Percentiles rank a stretch among this genome's conserved stretches.
These are phyloP conservation scores for Cotesia glomerata DNA, from an alignment of 1,140 invertebrate species.

Conservation along the genomic window DNA sequence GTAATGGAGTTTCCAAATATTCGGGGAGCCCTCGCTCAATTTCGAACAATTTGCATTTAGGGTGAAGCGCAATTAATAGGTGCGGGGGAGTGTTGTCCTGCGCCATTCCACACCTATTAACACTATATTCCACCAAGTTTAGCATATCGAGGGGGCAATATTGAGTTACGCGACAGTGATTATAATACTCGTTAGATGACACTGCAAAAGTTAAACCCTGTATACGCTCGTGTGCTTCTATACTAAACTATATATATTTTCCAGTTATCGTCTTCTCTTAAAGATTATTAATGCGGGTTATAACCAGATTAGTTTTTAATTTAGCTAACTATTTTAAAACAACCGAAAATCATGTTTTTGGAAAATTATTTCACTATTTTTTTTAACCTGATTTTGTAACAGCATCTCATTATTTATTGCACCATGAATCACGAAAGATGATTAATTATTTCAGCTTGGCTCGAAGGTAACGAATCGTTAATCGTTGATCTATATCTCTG, in stretches of 20 bases:
- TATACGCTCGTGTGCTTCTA: conserved; percentile 15
- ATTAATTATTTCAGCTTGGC: too few species aligned
- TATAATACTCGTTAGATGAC: conserved; percentile 62
- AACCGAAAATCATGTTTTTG: too few species aligned
- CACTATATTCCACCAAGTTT: conserved; percentile 62
- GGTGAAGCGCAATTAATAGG: conserved; percentile 65
- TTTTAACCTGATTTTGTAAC: too few species aligned
- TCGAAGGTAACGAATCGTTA: too few species aligned
- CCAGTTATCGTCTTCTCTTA: background rate
- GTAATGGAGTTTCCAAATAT: conserved; percentile 65
- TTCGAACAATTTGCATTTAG: conserved; percentile 65
- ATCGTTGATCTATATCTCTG: too few species aligned
- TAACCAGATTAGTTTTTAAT: too few species aligned
- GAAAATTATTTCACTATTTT: too few species aligned
- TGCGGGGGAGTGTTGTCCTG: conserved; percentile 59
- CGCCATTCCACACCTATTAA: conserved; percentile 62
- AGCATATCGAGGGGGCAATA: conserved; percentile 58
- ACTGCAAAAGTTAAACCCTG: conserved; percentile 39
- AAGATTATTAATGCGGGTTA: background rate
- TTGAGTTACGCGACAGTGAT: conserved; percentile 61
- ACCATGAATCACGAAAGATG: too few species aligned
- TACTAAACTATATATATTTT: background rate
- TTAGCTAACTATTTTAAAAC: too few species aligned
- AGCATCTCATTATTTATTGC: too few species aligned
- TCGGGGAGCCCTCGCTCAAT: conserved; percentile 63